Conservation (phyloP, 2,888 invertebrate species). For the Lordiphosa andalusiaca region DNA sequence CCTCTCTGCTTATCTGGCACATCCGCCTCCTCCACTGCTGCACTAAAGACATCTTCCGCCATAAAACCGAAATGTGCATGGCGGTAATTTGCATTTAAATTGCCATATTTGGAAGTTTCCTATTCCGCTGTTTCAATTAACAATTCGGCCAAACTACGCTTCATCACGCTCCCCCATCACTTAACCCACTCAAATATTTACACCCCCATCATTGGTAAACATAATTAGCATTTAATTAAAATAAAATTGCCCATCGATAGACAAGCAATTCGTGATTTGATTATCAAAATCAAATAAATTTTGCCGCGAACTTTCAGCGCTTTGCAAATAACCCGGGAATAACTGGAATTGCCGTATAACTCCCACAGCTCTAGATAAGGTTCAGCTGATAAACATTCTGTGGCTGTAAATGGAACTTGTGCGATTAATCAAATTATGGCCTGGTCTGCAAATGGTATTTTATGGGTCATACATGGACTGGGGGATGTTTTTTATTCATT, state of each 20-base stretch:
- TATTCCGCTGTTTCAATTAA: slow-evolving; percentile 41
- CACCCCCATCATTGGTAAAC: slow-evolving; percentile 50
- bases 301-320: slow-evolving; percentile 47
- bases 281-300: slow-evolving; percentile 66
- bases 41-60: slow-evolving; percentile 19
- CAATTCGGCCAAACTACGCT: slow-evolving; percentile 20
- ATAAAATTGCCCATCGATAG: slow-evolving; percentile 62
- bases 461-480: slow-evolving; percentile 37
- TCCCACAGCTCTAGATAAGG: slow-evolving; percentile 26
- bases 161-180: slow-evolving; percentile 4
- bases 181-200: slow-evolving; percentile 53
- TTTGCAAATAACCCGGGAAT: slow-evolving; percentile 33
- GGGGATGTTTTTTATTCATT: slow-evolving; percentile 7
- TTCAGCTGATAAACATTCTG: slow-evolving; percentile 19
- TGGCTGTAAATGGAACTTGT: slow-evolving; percentile 39
- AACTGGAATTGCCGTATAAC: slow-evolving; percentile 14
- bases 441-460: slow-evolving; percentile 34
- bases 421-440: slow-evolving; percentile 59
- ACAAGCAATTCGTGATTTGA: slow-evolving; percentile 65
- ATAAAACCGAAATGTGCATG: slow-evolving; percentile 47
- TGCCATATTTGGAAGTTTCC: slow-evolving; percentile 30
- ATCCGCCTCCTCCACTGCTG: slow-evolving; percentile 14
- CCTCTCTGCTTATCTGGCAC: slow-evolving; percentile 26
- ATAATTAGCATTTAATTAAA: slow-evolving; percentile 75
- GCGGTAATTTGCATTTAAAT: slow-evolving; percentile 68